Evolutionary conservation across 2,113 vertebrate species (phyloP).

Genomic region (Caloenas nicobarica): DNA sequence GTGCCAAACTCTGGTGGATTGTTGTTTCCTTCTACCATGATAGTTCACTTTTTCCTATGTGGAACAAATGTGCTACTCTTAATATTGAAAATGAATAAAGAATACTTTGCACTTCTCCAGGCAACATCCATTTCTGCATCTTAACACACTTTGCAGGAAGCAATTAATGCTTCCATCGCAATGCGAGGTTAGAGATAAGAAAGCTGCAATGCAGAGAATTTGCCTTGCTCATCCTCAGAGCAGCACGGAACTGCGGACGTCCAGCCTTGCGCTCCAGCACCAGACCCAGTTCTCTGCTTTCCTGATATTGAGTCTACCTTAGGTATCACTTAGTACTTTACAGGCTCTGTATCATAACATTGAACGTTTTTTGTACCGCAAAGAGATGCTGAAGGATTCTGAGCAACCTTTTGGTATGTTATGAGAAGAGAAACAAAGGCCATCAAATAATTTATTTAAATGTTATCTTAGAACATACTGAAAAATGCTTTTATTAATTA

Average conservation of each 20-base stretch:
- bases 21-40: background rate
- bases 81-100: background rate
- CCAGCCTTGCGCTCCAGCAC: background rate
- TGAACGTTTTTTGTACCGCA: too few species aligned
- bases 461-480: background rate
- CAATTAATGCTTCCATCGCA: background rate
- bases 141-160: background rate
- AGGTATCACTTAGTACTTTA: background rate
- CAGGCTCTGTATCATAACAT: background rate
- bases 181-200: background rate
- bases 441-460: background rate
- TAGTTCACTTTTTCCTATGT: background rate
- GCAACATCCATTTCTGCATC: background rate
- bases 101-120: too few species aligned
- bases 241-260: background rate
- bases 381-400: fast-evolving
- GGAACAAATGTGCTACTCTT: background rate
- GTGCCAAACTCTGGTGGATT: background rate
- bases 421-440: background rate
- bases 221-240: background rate
- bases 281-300: background rate
- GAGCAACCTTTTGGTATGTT: background rate
- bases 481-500: background rate
- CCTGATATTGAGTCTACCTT: fast-evolving
- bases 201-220: constrained; percentile 42